Evolutionary conservation across 2,888 invertebrate species (phyloP), one percentile per base, ranked within the genome.

Genomic region (Geotrupes spiniger): DNA sequence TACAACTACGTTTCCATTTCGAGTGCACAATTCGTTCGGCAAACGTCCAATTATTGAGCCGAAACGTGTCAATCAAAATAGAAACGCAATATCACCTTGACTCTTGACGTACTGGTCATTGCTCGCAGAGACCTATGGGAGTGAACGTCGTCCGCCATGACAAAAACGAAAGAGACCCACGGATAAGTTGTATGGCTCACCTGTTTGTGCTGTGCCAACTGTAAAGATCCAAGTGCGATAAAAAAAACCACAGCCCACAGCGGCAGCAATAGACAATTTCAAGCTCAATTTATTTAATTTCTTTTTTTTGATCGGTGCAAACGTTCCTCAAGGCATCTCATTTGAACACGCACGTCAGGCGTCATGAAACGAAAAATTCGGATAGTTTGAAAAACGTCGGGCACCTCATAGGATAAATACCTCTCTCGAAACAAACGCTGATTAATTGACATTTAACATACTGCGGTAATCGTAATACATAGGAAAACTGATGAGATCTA

Each of bases 201-300:
- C 67, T 66, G 66, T 65, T 66, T 58, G 21, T 61, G 61, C 54
- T 51, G 61, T 39, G 42, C 54, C 59, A 61, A 62, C 63, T 63
- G 63, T 57, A 63, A 63, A 63, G 60, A 63, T 59, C 63, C 63
- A 63, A 61, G 46, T 53, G 55, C 55, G 58, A 60, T 62, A 54
- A 55, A 52, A 21, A 21, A 21, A 21, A 52, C 36, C 26, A 33
- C 46, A 16, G 33, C 36, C 11, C 42, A 48, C 27, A 49, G 27
- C 47, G 47, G 45, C 26, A 41, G 40, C 11, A 26, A 15, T 14
- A 15, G 33, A 33, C 33, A 33, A 33, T 33, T 33, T 33, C 33
- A 33, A 33, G 33, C 33, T 33, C 33, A 33, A 29, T 29, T 10
- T 29, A n/a, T n/a, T n/a, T n/a, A n/a, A n/a, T n/a, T 29, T 29